Base-by-base conservation (phyloP, 92 coral and sea anemone species). In the Epizoanthus scotinus region DNA sequence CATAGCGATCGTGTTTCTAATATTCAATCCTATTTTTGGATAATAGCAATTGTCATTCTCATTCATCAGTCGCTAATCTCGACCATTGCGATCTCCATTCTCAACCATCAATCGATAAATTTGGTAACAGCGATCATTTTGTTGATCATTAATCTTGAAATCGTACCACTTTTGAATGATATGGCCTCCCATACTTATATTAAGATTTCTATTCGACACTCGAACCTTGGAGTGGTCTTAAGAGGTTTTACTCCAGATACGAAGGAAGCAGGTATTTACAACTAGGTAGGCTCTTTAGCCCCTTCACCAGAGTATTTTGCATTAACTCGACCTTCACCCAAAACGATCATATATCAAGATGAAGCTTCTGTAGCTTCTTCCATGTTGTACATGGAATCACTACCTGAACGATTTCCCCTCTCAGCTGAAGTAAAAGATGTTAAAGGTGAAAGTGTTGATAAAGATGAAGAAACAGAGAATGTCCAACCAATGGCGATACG, bases 121-220 rank as follows among this genome's bases (percentile, higher is more conserved):
- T 17, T 26, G 13, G 22, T 57, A 22, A 57, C 63, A 57, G 22
- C 63, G 19, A 55, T 55, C 61, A 22, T 2, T 64, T 64, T 64
- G 42, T 64, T 64, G 40, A 64, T 64, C 70, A 64, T 64, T n/a
- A 24, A 64, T 64, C 70, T 64, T 64, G 40, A 64, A 64, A 27
- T 64, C 47, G 70, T 64, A 64, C 70, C 40, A 64, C 70, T 64
- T 27, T 64, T 64, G 70, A 62, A 64, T 64, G 70, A 64, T 64
- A 64, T 27, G 70, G 61, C 61, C 13, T 55, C 61, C 19, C 61
- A 55, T 55, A 14, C 67, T 18, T 21, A 72, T 55, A 71, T 82
- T 29, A 75, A 60, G 65, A 61, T 86, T 22, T 86, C 90, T 56
- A 83, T 82, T 13, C 81, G 90, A 55, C 90, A 86, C 73, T 57